Evolutionary conservation across 2,113 vertebrate species (phyloP), one percentile per base, ranked within the genome.

Genomic region (Periophthalmodon schlosseri): DNA sequence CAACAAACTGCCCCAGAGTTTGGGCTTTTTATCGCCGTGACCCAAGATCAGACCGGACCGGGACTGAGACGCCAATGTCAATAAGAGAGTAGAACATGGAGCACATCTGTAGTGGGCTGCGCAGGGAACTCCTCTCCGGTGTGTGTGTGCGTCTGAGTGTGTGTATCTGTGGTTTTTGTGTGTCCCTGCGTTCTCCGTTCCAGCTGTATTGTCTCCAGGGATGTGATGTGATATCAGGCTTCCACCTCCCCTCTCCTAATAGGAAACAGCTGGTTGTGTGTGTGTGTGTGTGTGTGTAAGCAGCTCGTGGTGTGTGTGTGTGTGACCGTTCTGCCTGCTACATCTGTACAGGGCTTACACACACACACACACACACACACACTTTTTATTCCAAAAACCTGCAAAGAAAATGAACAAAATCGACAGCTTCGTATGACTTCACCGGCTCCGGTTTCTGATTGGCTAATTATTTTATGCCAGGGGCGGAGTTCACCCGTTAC

Each of bases 401-500:
- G 20, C 16, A 9, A 24, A 47, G 1, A 50, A 71, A 14, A 58
- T 67, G 56, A 73, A 24, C n/a, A 18, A 70, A 4, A 66, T 52
- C 33, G 56, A 52, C n/a, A 63, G 16, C 58, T 65, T 72, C 33
- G 34, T 36, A 47, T 56, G 69, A 20, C 13, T 3, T 75, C 69
- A 60, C n/a, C 49, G 13, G 36, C 46, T 54, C 14, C 36, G 9
- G 8, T 36, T 49, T 56, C n/a, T 67, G 21, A 73, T 13, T 36
- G 23, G 50, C 66, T 33, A 69, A 2, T 64, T 79, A 10, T 24
- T 76, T 6, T 28, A 65, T 60, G 0, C 23, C 84, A 99, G 98
- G 98, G 0, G 96, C 96, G 0, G 91, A 95, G 69, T 98, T 99
- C 90, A 94, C 78, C 3, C 96, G 96, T 68, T 91, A 60, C 1